Percentiles rank a stretch among this genome's conserved stretches.
Evolutionary conservation across 2,113 vertebrate genomes (phyloP).

Genomic region (Festucalex cinctus): DNA sequence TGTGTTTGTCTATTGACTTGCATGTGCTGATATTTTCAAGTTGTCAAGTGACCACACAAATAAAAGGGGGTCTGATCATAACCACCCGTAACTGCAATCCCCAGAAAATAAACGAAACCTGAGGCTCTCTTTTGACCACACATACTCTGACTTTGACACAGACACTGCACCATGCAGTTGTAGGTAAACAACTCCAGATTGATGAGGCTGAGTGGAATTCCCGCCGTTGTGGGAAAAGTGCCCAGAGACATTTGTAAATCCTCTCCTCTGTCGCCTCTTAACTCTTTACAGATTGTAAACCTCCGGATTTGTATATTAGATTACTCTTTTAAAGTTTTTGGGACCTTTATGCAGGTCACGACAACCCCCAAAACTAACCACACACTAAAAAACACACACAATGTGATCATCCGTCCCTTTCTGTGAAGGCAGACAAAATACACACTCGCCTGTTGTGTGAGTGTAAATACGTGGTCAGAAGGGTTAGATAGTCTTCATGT

Average conservation of each 20-base stretch:
- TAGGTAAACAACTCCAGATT: conserved; percentile 76
- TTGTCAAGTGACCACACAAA: conserved; percentile 76
- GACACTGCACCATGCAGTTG: conserved; percentile 57
- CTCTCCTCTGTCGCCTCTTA: conserved; percentile 50
- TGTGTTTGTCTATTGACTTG: conserved; percentile 53
- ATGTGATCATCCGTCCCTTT: conserved; percentile 21
- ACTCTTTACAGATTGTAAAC: conserved; percentile 68
- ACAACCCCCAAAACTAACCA: conserved; percentile 16
- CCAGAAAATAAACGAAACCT: conserved; percentile 63
- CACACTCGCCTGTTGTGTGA: conserved; percentile 21
- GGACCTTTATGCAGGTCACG: conserved; percentile 29
- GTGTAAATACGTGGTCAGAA: conserved; percentile 50
- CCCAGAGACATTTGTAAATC: conserved; percentile 69
- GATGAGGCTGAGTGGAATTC: conserved; percentile 64
- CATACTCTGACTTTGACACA: conserved; percentile 43
- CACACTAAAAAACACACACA: neutral
- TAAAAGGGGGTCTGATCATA: conserved; percentile 68
- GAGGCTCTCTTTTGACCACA: conserved; percentile 73
- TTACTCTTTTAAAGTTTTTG: conserved; percentile 39
- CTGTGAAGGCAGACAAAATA: neutral
- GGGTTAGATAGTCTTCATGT: conserved; percentile 7
- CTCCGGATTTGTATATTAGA: conserved; percentile 48
- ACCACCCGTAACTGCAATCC: conserved; percentile 45
- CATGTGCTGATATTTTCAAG: conserved; percentile 70
- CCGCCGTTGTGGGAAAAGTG: conserved; percentile 65